Evolutionary conservation across 2,113 vertebrate genomes (phyloP).

Genomic region (Engraulis encrasicolus): DNA sequence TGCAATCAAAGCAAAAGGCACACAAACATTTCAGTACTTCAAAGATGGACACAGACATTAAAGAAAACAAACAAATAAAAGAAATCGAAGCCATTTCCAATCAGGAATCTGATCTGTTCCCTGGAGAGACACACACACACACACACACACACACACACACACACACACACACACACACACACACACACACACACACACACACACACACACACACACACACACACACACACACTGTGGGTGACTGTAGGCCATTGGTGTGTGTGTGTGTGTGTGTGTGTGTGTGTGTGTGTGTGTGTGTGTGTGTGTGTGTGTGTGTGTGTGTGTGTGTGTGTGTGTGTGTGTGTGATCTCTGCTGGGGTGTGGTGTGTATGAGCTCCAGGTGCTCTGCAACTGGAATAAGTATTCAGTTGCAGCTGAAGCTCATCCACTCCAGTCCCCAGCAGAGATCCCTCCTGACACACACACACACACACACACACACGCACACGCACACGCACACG

Average conservation of each 20-base stretch:
- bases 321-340: too few species aligned
- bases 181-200: conserved; percentile 26
- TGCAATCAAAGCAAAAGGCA: not conserved
- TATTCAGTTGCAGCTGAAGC: conserved; percentile 33
- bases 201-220: not conserved
- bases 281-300: too few species aligned
- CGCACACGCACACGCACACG: not conserved
- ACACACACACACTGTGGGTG: not conserved
- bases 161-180: conserved; percentile 12
- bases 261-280: too few species aligned
- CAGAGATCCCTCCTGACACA: conserved; percentile 2
- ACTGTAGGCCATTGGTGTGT: not conserved
- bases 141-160: not conserved
- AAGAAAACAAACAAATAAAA: not conserved
- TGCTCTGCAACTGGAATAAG: conserved; percentile 28
- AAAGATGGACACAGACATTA: not conserved
- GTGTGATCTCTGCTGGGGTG: too few species aligned
- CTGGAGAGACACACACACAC: not conserved
- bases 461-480: not conserved
- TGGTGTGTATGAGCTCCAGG: conserved; percentile 7
- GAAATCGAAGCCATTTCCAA: not conserved
- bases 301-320: too few species aligned
- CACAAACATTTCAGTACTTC: not conserved
- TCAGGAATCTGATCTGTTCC: not conserved
- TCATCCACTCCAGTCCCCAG: not conserved